Conservation (phyloP, 2,888 invertebrate genomes). For the Brachylomia viminalis region DNA sequence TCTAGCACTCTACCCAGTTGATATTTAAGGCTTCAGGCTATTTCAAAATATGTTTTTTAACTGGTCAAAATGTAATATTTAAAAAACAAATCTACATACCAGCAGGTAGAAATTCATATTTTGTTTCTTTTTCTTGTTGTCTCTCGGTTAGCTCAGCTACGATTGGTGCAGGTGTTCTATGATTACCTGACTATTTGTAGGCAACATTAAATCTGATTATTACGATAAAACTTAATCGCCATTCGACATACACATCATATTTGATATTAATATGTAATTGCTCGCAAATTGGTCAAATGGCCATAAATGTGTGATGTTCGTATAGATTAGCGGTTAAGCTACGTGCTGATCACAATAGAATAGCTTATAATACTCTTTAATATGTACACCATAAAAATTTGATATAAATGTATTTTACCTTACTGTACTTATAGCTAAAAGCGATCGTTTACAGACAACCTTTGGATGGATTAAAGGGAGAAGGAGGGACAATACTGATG, state of each 20-base stretch:
- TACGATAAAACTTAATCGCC: constrained; percentile 25
- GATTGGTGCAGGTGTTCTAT: background rate
- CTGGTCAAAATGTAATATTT: background rate
- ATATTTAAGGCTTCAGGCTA: background rate
- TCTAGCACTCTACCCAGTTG: background rate
- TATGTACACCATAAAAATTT: too few relatives aligned
- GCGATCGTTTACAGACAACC: too few relatives aligned
- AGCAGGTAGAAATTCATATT: constrained; percentile 32
- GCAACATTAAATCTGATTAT: background rate
- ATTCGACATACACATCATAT: constrained; percentile 19
- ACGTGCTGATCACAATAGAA: too few relatives aligned
- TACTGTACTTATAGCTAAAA: too few relatives aligned
- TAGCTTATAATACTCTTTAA: too few relatives aligned
- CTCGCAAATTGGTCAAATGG: background rate
- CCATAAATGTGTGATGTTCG: too few relatives aligned
- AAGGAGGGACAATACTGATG: too few relatives aligned
- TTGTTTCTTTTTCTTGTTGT: background rate
- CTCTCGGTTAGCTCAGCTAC: background rate
- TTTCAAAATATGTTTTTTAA: background rate
- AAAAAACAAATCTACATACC: constrained; percentile 8
- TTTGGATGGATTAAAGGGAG: too few relatives aligned
- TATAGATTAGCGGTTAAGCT: too few relatives aligned
- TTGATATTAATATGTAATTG: background rate
- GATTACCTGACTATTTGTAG: constrained; percentile 20
- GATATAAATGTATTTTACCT: too few relatives aligned